These are phyloP conservation scores for Geothlypis trichas DNA, from an alignment of 2,113 vertebrate species.

Conservation along the genomic window DNA sequence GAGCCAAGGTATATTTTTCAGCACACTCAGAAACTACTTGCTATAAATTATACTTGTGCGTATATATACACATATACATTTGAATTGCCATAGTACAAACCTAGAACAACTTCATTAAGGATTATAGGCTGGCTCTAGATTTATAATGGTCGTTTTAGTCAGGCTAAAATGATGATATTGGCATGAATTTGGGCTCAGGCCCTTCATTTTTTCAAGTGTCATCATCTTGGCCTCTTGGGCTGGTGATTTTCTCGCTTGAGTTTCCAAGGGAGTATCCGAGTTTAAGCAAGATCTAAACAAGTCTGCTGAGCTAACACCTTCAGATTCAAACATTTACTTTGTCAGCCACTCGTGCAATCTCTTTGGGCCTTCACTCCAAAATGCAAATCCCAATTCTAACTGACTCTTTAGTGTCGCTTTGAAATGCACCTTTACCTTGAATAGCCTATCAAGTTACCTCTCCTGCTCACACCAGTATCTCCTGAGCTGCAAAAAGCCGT, in stretches of 20 bases:
- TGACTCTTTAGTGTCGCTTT: neutral
- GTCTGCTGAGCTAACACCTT: neutral
- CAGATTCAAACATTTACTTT: neutral
- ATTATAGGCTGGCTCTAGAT: neutral
- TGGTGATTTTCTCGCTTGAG: neutral
- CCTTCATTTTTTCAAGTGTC: neutral
- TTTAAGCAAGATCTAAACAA: neutral
- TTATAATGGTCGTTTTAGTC: neutral
- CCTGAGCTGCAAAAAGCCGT: neutral
- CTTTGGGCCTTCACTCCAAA: neutral
- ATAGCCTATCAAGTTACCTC: fast-evolving
- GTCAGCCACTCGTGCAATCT: neutral
- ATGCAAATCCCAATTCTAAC: neutral
- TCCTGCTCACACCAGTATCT: neutral
- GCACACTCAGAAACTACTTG: neutral
- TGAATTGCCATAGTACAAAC: neutral
- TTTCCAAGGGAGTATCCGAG: neutral
- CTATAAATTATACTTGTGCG: neutral
- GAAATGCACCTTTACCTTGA: neutral
- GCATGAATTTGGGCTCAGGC: neutral
- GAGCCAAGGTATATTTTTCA: neutral
- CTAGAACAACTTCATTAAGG: neutral
- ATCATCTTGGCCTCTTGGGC: neutral
- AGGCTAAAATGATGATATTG: neutral
- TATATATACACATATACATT: neutral